Conservation (phyloP, 2,797 vertebrate species). For the Gobionotothen gibberifrons region DNA sequence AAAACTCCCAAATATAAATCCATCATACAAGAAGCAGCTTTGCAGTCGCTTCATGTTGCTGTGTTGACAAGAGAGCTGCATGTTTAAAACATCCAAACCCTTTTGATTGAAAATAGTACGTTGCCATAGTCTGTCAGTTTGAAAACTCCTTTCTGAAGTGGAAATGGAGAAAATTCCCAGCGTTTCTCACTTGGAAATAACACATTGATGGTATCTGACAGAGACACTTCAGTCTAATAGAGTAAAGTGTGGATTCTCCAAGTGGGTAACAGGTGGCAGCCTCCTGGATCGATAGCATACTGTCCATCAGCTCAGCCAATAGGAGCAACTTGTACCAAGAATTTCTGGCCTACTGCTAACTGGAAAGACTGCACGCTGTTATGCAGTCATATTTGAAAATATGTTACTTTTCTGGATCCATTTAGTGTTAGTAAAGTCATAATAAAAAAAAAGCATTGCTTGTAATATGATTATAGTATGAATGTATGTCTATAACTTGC, state of each 20-base stretch:
- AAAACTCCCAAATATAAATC: constrained; percentile 26
- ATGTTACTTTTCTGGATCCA: constrained; percentile 38
- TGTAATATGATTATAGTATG: too few species aligned
- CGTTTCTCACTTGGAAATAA: constrained; percentile 25
- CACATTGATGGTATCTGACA: constrained; percentile 38
- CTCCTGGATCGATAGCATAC: constrained; percentile 46
- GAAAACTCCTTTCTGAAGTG: neutral
- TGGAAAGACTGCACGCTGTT: constrained; percentile 21
- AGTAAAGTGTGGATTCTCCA: constrained; percentile 47
- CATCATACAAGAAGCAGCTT: neutral
- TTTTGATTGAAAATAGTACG: neutral
- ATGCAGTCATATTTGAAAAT: neutral
- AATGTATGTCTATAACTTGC: too few species aligned
- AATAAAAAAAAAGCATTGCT: too few species aligned
- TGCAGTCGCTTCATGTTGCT: neutral
- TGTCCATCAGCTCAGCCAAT: constrained; percentile 38
- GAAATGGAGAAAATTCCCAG: neutral
- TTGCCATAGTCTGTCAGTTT: neutral
- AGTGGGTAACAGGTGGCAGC: constrained; percentile 57
- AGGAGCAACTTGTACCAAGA: constrained; percentile 23
- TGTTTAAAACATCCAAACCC: neutral
- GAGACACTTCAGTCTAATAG: constrained; percentile 42
- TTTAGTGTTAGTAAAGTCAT: too few species aligned
- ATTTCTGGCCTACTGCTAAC: constrained; percentile 22
- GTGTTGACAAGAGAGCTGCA: neutral